Percentiles rank a stretch among this genome's conserved stretches.
Evolutionary conservation across 2,113 vertebrate genomes (phyloP).

Genomic region (Mesembrinibis cayennensis): DNA sequence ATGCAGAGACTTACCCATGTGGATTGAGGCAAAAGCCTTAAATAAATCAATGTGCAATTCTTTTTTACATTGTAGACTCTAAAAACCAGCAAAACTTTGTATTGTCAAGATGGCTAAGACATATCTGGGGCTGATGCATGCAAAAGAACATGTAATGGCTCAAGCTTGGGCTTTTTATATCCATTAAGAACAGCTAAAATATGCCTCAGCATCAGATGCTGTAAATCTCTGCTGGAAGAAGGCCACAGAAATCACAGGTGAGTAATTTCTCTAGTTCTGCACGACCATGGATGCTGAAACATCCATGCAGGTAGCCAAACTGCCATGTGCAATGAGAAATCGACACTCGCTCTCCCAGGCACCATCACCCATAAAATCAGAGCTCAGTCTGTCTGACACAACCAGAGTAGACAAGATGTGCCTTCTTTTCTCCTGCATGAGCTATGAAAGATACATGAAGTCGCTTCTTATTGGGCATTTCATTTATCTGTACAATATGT

Average conservation of each 20-base stretch:
- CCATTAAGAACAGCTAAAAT: slow-evolving; percentile 18
- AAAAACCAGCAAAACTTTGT: not conserved
- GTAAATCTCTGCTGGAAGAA: slow-evolving; percentile 7
- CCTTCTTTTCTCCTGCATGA: not conserved
- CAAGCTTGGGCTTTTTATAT: not conserved
- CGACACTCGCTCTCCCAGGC: not conserved
- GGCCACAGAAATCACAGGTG: slow-evolving; percentile 23
- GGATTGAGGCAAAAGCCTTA: not conserved
- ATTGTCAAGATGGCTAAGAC: not conserved
- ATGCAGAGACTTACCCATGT: not conserved
- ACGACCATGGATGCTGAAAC: not conserved
- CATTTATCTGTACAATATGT: not conserved
- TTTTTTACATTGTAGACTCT: not conserved
- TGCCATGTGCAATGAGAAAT: not conserved
- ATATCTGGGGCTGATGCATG: not conserved
- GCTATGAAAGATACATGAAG: not conserved
- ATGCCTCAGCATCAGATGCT: not conserved
- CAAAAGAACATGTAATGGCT: not conserved
- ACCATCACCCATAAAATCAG: not conserved
- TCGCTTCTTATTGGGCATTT: not conserved
- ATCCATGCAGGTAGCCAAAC: not conserved
- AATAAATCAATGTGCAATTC: not conserved
- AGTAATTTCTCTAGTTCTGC: not conserved
- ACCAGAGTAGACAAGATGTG: not conserved
- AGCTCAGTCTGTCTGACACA: not conserved